These are phyloP conservation scores for Lamellibrachia satsuma DNA, from an alignment of 2,888 invertebrate genomes.

Conservation along the genomic window DNA sequence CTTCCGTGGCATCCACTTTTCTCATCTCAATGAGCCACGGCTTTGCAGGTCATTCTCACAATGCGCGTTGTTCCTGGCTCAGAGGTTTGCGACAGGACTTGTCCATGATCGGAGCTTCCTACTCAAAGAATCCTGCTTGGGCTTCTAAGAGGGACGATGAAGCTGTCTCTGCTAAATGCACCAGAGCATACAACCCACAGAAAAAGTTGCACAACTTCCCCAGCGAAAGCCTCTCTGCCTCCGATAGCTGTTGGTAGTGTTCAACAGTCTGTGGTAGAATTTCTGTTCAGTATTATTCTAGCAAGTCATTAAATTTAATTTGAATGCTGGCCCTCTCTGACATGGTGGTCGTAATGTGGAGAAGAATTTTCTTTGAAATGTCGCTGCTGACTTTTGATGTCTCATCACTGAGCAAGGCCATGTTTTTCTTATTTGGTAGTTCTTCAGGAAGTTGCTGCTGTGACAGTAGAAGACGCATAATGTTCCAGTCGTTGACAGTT, in stretches of 20 bases:
- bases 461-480: background rate
- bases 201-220: background rate
- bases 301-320: no score
- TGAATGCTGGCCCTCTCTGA: no score
- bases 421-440: background rate
- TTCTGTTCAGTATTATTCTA: no score
- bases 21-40: background rate
- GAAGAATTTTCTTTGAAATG: no score
- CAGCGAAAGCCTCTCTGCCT: background rate
- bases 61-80: background rate
- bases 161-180: no score
- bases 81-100: background rate
- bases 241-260: no score
- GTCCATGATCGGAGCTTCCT: background rate
- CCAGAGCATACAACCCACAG: no score
- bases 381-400: background rate
- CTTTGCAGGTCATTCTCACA: no score
- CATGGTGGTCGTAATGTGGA: no score
- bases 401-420: background rate
- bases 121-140: background rate
- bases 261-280: no score
- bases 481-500: background rate
- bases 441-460: background rate
- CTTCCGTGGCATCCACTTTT: background rate
- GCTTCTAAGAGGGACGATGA: slow-evolving; percentile 14